Evolutionary conservation across 2,888 invertebrate species (phyloP).

Genomic region (Pilophorus perplexus): DNA sequence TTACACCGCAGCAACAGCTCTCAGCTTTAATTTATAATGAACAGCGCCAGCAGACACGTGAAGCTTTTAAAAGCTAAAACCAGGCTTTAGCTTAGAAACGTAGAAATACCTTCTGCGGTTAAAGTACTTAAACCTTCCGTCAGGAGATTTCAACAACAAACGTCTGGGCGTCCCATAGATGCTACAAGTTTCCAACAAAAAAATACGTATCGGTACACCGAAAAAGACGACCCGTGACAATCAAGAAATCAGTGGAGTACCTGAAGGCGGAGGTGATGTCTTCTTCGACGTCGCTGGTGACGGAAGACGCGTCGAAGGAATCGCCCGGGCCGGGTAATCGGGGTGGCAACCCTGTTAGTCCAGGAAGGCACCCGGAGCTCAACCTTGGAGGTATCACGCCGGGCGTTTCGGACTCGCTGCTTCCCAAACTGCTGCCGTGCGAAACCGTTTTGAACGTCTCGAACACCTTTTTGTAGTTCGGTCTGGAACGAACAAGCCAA

Average conservation of each 20-base stretch:
- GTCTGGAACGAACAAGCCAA: slow-evolving; percentile 57
- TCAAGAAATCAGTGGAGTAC: too few species aligned
- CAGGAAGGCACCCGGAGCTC: slow-evolving; percentile 9
- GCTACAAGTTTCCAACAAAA: too few species aligned
- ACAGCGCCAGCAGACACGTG: too few species aligned
- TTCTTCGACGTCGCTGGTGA: slow-evolving; percentile 26
- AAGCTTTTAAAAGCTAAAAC: too few species aligned
- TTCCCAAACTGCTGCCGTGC: slow-evolving; percentile 43
- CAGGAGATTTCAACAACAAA: too few species aligned
- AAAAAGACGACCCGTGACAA: not conserved
- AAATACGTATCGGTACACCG: not conserved
- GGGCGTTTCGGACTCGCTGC: slow-evolving; percentile 41
- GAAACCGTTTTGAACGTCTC: slow-evolving; percentile 81
- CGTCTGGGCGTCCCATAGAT: too few species aligned
- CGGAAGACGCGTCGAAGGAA: slow-evolving; percentile 30
- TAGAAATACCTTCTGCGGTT: too few species aligned
- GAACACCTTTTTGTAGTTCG: slow-evolving; percentile 83
- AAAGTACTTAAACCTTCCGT: too few species aligned
- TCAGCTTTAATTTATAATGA: too few species aligned
- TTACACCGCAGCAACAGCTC: too few species aligned
- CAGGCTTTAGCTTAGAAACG: too few species aligned
- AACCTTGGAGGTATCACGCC: slow-evolving; percentile 47
- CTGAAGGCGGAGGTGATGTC: slow-evolving; percentile 26
- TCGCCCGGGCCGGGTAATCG: not conserved
- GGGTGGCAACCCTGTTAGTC: not conserved